Evolutionary conservation across 2,797 vertebrate genomes (phyloP).

Genomic region (Ctenopoma multispine): DNA sequence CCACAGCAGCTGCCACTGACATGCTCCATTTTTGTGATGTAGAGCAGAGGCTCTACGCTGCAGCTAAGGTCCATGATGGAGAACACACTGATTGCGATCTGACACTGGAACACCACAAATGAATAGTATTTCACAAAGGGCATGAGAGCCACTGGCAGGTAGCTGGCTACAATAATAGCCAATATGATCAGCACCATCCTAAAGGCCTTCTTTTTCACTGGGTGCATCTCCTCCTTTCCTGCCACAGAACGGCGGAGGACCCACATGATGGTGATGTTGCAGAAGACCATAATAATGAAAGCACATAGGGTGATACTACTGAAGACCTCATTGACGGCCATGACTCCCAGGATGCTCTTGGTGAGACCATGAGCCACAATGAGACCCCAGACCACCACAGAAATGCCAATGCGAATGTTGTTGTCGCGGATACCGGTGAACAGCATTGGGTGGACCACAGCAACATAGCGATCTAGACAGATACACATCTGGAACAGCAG

Average conservation of each 20-base stretch:
- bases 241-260: conserved; percentile 78
- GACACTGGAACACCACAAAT: conserved; percentile 67
- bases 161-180: conserved; percentile 80
- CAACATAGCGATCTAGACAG: conserved; percentile 83
- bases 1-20: conserved; percentile 49
- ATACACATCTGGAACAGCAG: conserved; percentile 75
- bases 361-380: conserved; percentile 71
- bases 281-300: conserved; percentile 83
- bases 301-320: conserved; percentile 77
- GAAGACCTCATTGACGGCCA: conserved; percentile 72
- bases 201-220: conserved; percentile 83
- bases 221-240: conserved; percentile 82
- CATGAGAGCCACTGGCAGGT: conserved; percentile 82
- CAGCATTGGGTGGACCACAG: conserved; percentile 81
- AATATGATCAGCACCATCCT: conserved; percentile 80
- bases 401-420: conserved; percentile 65
- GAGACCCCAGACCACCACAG: conserved; percentile 71
- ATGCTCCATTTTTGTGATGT: conserved; percentile 79
- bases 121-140: conserved; percentile 79
- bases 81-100: conserved; percentile 77
- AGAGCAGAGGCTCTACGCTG: conserved; percentile 83
- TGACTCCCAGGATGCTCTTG: conserved; percentile 66
- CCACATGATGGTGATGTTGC: conserved; percentile 84
- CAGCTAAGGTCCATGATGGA: conserved; percentile 85
- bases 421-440: conserved; percentile 77